Evolutionary conservation across 35 echinoderm and acorn worm genomes (phyloP).

Genomic region (Apostichopus californicus): DNA sequence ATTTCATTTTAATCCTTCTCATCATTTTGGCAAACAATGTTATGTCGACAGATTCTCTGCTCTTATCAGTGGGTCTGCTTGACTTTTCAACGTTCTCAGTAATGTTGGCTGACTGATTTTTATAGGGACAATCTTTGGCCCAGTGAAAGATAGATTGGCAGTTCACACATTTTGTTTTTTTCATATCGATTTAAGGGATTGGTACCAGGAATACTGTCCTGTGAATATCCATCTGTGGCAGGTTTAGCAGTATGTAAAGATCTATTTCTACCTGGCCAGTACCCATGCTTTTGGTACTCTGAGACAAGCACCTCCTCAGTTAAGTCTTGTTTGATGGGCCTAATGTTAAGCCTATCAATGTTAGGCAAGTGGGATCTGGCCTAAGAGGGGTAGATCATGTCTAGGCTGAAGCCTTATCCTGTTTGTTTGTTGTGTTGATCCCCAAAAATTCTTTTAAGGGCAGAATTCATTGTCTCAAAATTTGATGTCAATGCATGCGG

Average conservation of each 20-base stretch:
- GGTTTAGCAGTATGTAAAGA: no score
- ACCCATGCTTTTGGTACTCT: no score
- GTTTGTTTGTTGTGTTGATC: neutral
- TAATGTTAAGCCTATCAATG: neutral
- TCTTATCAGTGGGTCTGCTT: no score
- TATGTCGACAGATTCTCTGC: conserved; percentile 20
- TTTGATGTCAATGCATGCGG: neutral
- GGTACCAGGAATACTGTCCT: neutral
- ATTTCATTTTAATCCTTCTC: conserved; percentile 1
- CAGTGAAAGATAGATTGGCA: conserved; percentile 45
- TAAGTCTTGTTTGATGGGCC: neutral
- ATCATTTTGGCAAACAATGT: conserved; percentile 18
- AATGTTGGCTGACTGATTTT: neutral
- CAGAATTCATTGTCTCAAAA: conserved; percentile 50
- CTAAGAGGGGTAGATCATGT: no score
- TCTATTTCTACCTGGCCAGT: no score
- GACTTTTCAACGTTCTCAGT: neutral
- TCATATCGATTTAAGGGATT: conserved; percentile 23
- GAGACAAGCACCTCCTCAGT: no score
- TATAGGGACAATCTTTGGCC: conserved; percentile 42
- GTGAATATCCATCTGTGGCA: no score
- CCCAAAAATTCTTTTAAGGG: conserved; percentile 50
- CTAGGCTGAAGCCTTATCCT: neutral
- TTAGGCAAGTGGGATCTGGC: neutral
- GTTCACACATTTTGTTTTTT: conserved; percentile 15